Evolutionary conservation across 2,888 invertebrate species (phyloP).

Genomic region (Thecophora atra): DNA sequence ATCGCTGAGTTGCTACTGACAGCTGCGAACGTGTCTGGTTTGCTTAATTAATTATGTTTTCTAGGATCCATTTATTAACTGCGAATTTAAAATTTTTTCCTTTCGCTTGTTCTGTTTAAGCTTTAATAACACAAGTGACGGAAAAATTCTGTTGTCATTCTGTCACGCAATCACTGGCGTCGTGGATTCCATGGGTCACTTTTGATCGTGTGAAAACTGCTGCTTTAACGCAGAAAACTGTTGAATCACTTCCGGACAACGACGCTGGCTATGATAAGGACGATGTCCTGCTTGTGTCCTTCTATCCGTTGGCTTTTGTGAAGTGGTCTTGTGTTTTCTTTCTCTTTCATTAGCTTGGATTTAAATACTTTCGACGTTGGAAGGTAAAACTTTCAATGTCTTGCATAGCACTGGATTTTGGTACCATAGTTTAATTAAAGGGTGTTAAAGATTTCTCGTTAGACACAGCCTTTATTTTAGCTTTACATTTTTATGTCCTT

Average conservation of each 20-base stretch:
- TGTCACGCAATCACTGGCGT: neutral
- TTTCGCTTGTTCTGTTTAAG: neutral
- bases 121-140: neutral
- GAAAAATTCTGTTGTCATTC: conserved; percentile 8
- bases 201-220: neutral
- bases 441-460: neutral
- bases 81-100: neutral
- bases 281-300: no score
- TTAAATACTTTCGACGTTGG: neutral
- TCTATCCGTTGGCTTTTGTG: no score
- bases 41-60: conserved; percentile 23
- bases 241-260: neutral
- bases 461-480: no score
- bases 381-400: no score
- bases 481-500: no score
- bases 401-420: no score
- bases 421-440: no score
- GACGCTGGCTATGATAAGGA: neutral
- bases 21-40: conserved; percentile 27
- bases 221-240: neutral
- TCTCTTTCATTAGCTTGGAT: neutral
- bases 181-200: neutral
- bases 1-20: conserved; percentile 16
- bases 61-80: conserved; percentile 6
- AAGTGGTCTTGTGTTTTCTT: neutral